Conservation (phyloP, 2,888 invertebrate species). For the Rugalucina vietnamica region DNA sequence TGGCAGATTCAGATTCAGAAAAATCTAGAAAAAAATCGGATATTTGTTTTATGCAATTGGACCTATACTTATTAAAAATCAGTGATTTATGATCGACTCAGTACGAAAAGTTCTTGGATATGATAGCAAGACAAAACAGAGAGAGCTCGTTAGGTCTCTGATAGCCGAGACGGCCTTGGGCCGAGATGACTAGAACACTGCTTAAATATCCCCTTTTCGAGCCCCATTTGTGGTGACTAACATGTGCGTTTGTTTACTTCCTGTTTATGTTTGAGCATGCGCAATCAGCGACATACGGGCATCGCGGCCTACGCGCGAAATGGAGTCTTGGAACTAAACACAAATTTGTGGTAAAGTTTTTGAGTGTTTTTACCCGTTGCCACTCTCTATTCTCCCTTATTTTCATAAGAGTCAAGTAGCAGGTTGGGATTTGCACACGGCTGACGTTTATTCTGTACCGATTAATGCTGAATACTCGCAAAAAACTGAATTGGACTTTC, state of each 20-base stretch:
- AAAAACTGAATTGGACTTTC: conserved; percentile 33
- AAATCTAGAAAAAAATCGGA: too few species aligned
- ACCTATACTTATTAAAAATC: too few species aligned
- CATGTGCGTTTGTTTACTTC: conserved; percentile 61
- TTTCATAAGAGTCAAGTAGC: background rate
- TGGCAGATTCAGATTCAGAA: too few species aligned
- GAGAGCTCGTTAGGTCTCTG: too few species aligned
- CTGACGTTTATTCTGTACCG: background rate
- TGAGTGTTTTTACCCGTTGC: background rate
- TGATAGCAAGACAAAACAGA: too few species aligned
- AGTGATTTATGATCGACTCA: too few species aligned
- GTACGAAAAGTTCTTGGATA: too few species aligned
- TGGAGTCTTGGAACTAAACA: conserved; percentile 78
- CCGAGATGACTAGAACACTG: too few species aligned
- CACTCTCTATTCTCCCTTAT: background rate
- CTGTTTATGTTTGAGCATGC: conserved; percentile 70
- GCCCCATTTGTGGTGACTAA: background rate
- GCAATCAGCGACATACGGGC: conserved; percentile 74
- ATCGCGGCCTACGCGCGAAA: conserved; percentile 79
- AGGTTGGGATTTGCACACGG: background rate
- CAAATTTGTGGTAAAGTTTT: conserved; percentile 6
- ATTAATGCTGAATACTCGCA: background rate
- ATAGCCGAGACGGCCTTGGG: too few species aligned
- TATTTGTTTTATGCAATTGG: too few species aligned
- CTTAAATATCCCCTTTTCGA: background rate